These are phyloP conservation scores for Reticulitermes speratus DNA, from an alignment of 1,140 invertebrate genomes.

Conservation along the genomic window DNA sequence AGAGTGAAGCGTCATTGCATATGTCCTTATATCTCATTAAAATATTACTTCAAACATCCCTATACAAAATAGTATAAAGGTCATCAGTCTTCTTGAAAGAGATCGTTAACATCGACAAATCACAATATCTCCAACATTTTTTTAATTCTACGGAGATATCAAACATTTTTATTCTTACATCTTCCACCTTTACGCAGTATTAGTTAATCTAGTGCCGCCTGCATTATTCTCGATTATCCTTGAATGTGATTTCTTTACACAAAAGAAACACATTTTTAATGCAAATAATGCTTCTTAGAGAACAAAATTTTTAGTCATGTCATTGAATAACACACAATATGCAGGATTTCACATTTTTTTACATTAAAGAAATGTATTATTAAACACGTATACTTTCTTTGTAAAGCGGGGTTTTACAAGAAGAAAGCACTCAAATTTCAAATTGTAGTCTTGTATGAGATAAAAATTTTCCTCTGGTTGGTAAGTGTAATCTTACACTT, in stretches of 20 bases:
- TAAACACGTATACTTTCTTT: no score
- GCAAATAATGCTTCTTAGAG: background rate
- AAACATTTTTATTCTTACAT: background rate
- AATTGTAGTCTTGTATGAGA: no score
- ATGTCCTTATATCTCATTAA: background rate
- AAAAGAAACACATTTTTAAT: background rate
- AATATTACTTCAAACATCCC: background rate
- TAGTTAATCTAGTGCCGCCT: background rate
- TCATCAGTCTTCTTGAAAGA: background rate
- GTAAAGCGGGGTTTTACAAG: no score
- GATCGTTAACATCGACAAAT: background rate
- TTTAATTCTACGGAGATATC: background rate
- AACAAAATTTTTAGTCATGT: background rate
- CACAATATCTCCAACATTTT: background rate
- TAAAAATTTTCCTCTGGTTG: no score
- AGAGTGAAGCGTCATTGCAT: background rate
- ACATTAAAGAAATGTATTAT: no score
- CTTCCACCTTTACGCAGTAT: background rate
- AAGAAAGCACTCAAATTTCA: no score
- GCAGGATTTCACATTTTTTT: no score
- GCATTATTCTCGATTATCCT: background rate
- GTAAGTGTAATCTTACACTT: no score
- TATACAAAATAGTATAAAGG: conserved; percentile 1
- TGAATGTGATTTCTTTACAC: background rate
- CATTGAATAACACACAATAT: background rate